Evolutionary conservation across 2,888 invertebrate genomes (phyloP), one percentile per base, ranked within the genome.

Genomic region (Pegoplata infirma): DNA sequence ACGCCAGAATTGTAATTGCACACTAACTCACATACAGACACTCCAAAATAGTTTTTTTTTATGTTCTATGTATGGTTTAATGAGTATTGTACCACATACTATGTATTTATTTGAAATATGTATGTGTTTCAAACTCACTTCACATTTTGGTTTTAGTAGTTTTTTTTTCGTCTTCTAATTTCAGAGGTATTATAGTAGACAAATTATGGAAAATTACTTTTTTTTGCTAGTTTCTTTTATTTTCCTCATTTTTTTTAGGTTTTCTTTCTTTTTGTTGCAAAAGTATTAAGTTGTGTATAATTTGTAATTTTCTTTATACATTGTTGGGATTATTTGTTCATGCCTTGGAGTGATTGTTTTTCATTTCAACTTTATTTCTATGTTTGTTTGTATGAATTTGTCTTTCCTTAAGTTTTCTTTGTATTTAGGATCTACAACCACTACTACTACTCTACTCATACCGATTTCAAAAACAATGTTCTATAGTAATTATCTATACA

Each of bases 331-430:
- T 44, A 17, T 46, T 5, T 56, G 17, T 56, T 53, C 64, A 53
- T 77, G 68, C 77, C 77, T 78, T 64, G 10, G 40, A 69, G 74
- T 74, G 53, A 69, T 74, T 74, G 73, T 64, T 78, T 78, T 73
- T 74, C 68, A 78, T 74, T 78, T 58, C 51, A 64, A 66, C 64
- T 58, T 73, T 36, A 53, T 49, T 49, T 53, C 25, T 14, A n/a
- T 25, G 6, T 25, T 23, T 23, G n/a, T n/a, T n/a, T n/a, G n/a
- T n/a, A n/a, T n/a, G n/a, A n/a, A n/a, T n/a, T n/a, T n/a, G 6
- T 25, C 25, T 25, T 25, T n/a, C 3, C n/a, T 25, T 12, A 25
- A 23, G 23, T 53, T 25, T 25, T 25, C 3, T 19, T 19, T 10
- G 10, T 16, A 25, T n/a, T 3, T 25, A 53, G 12, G 5, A 25